Evolutionary conservation across 2,797 vertebrate genomes (phyloP), one percentile per base, ranked within the genome.

Genomic region (Hemitrygon akajei): DNA sequence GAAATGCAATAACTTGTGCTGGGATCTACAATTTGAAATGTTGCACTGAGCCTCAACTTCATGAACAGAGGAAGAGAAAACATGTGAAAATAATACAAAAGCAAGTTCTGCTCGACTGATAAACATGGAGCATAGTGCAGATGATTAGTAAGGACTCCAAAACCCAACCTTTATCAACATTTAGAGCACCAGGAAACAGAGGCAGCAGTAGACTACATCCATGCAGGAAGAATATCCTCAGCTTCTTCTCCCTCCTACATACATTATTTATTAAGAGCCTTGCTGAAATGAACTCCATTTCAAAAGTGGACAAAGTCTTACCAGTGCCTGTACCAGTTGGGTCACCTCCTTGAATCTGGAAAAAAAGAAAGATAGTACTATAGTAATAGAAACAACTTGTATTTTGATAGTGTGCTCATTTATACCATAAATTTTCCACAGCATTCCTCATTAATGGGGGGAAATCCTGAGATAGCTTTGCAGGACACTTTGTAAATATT

Each of bases 291-390:
- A 89, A 20, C 18, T 20, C 66, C 20, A 69, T 37, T 60, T 56
- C 81, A 84, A 84, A 84, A 27, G 3, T 86, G 27, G 27, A 73
- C 60, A 66, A 93, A 47, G 34, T 80, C 95, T 94, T 96, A 99
- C 99, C 98, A 96, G 98, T 98, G 86, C 99, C 98, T 0, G 98
- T 99, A 95, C 98, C 99, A 1, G 98, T 99, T 0, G 99, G 99
- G 95, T 99, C 99, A 5, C 99, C 99, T 73, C 99, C 99, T 95
- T 99, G 99, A 95, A 99, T 99, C 99, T 99, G 95, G 60, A 69
- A 30, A 94, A 30, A 94, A 95, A 75, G 91, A 77, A 94, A 69
- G n/a, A 93, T 14, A 20, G n/a, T 47, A 16, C 14, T 37, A 9
- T 75, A 93, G 56, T 3, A 89, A 3, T 7, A 76, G 73, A 71